Base-by-base conservation (phyloP, 2,113 vertebrate genomes). In the Mystacornis crossleyi region DNA sequence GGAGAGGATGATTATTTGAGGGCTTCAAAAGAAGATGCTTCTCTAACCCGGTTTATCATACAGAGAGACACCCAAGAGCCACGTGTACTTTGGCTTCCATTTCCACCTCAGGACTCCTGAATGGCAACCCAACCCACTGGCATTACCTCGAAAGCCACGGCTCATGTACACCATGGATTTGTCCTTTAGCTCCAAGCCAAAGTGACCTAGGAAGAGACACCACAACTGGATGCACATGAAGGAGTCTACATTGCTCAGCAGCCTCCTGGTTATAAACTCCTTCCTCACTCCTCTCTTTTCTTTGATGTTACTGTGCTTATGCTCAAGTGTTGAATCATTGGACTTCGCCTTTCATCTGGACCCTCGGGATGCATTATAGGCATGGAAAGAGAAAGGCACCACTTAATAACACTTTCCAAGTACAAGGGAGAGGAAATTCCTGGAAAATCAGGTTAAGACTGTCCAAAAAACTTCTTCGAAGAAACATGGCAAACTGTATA, bases 301-400 rank as follows among this genome's bases (percentile, higher is more conserved):
- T 83, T 86, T 86, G 54, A 86, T 74, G 83, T 73, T 51, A 51
- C 12, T 57, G 28, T 67, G 48, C 64, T 86, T 62, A 75, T 23
- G 40, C 64, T 92, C 67, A 28, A 58, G 42, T 2, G 17, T 66
- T 93, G 85, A 93, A 69, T 93, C 82, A 84, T 3, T 79, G 75
- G 65, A 45, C 57, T 34, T 43, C 3, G 23, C 36, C 60, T 86
- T 96, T 89, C 77, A 86, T 83, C 75, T 0, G 12, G 51, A 66
- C 92, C 92, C 86, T 67, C 0, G 80, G 96, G 95, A 94, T 86
- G 60, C 2, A 0, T 88, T 86, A 81, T 6, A 75, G 33, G 25
- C 82, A 92, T 91, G 92, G 88, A 96, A 97, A 96, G 90, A 90
- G 96, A 96, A 97, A 96, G 53, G 65, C 82, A 90, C 65, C 50